Conservation (phyloP, 1,140 invertebrate species). For the Lasioglossum albipes region DNA sequence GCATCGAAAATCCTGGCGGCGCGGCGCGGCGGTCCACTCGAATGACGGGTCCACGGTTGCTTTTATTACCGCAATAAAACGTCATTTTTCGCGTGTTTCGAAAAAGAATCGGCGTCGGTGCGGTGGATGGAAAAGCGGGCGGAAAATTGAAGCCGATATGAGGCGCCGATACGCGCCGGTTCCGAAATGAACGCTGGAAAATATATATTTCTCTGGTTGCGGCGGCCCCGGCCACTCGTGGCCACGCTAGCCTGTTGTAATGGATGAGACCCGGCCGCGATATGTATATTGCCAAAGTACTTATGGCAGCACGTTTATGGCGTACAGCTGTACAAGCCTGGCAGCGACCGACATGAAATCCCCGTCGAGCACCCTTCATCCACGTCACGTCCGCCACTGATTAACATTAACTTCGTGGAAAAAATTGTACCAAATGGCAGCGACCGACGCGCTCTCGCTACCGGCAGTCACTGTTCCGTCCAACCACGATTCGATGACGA, state of each 20-base stretch:
- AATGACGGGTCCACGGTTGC: neutral
- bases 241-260: conserved; percentile 56
- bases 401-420: conserved; percentile 65
- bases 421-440: conserved; percentile 64
- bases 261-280: conserved; percentile 50
- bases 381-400: conserved; percentile 64
- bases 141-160: neutral
- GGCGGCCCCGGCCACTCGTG: conserved; percentile 44
- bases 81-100: conserved; percentile 42
- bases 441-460: neutral
- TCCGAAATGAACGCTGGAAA: conserved; percentile 47
- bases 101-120: conserved; percentile 32
- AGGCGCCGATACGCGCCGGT: neutral
- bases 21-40: conserved; percentile 10
- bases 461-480: conserved; percentile 27
- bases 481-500: neutral
- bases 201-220: conserved; percentile 30
- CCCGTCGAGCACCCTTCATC: conserved; percentile 59
- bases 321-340: conserved; percentile 55
- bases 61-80: conserved; percentile 35
- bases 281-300: conserved; percentile 60
- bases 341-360: conserved; percentile 63
- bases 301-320: conserved; percentile 65
- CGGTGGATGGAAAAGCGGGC: neutral
- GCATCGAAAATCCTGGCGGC: conserved; percentile 21